Evolutionary conservation across 2,113 vertebrate genomes (phyloP).

Genomic region (Edolisoma coerulescens): DNA sequence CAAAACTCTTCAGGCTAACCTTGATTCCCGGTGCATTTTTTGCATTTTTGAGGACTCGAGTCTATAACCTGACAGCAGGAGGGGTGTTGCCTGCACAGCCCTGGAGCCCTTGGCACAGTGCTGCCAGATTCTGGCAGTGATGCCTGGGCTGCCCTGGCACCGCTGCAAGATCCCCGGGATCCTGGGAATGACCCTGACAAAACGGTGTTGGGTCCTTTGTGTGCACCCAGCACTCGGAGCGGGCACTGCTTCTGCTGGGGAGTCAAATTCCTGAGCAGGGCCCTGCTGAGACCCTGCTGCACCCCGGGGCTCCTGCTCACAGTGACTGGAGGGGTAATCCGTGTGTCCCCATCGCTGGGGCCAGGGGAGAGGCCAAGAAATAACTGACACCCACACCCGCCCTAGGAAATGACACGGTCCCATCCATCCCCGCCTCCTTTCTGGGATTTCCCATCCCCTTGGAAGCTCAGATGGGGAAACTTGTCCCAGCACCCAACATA

Average conservation of each 20-base stretch:
- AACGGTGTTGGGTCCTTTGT: neutral
- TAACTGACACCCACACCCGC: too few relatives aligned
- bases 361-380: neutral
- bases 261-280: neutral
- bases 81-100: neutral
- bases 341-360: neutral
- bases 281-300: neutral
- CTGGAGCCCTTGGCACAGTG: fast-evolving
- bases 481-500: fast-evolving
- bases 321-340: neutral
- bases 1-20: constrained; percentile 73
- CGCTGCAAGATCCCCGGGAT: fast-evolving
- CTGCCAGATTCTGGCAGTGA: neutral
- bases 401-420: fast-evolving
- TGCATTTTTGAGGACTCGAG: constrained; percentile 75
- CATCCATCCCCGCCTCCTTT: neutral
- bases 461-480: neutral
- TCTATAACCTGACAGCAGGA: constrained; percentile 42
- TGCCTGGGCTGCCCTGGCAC: neutral
- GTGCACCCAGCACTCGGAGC: neutral
- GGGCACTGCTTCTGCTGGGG: neutral
- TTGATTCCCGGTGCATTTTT: constrained; percentile 79
- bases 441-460: neutral
- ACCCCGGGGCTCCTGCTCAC: neutral
- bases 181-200: neutral